Base-by-base conservation (phyloP, 2,113 vertebrate species). In the Glaucomys volans region DNA sequence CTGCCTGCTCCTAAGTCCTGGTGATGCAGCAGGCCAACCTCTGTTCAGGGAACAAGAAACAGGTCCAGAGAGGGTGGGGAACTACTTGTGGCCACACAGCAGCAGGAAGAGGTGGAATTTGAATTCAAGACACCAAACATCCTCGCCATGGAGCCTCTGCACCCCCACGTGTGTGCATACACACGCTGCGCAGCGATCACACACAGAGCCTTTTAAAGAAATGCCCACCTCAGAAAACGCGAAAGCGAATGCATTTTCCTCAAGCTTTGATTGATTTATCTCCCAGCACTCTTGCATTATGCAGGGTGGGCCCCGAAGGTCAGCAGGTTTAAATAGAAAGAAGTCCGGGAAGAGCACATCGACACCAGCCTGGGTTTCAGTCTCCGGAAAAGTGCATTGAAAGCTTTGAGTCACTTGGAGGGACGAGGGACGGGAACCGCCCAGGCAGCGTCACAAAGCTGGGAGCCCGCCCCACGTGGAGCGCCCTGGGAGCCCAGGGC, bases 271-370 rank as follows among this genome's bases (percentile, higher is more conserved):
- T 77, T 67, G 92, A 77, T 96, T 92, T 94, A 67, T 42, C 66
- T 69, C 59, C 69, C 9, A 75, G 64, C 59, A 47, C 32, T 1
- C 40, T 74, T 76, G 85, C 81, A 88, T 91, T 87, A 85, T 57
- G 95, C 66, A 59, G 47, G 35, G 9, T 2, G 0, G 74, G 94
- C 74, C 47, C 91, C 5, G 87, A 37, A 91, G 91, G 90, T 87
- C 92, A 84, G 92, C 75, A 52, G 75, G 75, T 81, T 91, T 52
- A 71, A 87, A 90, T 72, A 90, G 94, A 94, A 96, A 62, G 67
- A 18, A 95, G 92, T 96, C 95, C 71, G 28, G 81, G 89, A 97
- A 96, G 88, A 92, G 47, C 80, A 42, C 74, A n/a, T 69, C 93
- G 47, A 8, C 72, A 8, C 0, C 4, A 30, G 44, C 71, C 69